These are phyloP conservation scores for Ophioderma brevispina DNA, from an alignment of 35 echinoderm and acorn worm genomes.

Conservation along the genomic window DNA sequence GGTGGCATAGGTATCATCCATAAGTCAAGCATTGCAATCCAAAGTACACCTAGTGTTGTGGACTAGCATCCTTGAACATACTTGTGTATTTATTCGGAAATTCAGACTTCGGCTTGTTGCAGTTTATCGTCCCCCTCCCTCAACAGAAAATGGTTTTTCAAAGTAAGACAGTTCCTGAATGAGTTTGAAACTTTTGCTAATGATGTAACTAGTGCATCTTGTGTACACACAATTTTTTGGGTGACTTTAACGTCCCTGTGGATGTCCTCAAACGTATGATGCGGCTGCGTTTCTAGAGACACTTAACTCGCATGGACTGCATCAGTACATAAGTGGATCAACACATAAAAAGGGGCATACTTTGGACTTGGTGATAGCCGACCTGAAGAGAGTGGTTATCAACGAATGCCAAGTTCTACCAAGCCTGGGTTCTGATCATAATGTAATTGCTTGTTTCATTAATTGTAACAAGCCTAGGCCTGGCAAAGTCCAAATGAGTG, in stretches of 20 bases:
- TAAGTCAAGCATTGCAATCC: too few relatives aligned
- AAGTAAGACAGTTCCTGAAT: not conserved
- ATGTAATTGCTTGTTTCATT: not conserved
- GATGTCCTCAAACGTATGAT: not conserved
- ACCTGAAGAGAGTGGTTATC: not conserved
- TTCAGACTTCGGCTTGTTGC: not conserved
- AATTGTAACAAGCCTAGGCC: too few relatives aligned
- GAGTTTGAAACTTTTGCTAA: too few relatives aligned
- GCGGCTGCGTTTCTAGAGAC: not conserved
- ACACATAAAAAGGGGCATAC: not conserved
- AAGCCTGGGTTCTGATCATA: not conserved
- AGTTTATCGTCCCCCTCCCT: not conserved
- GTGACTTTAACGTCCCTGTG: not conserved
- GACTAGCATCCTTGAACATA: too few relatives aligned
- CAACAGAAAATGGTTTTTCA: not conserved
- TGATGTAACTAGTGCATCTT: not conserved
- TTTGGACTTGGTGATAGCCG: not conserved
- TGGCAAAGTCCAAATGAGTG: too few relatives aligned
- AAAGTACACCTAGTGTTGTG: too few relatives aligned
- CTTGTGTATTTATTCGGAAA: not conserved
- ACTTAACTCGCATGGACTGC: not conserved
- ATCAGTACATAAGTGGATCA: not conserved
- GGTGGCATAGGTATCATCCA: too few relatives aligned
- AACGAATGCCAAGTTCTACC: not conserved
- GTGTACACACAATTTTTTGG: not conserved